Evolutionary conservation across 2,888 invertebrate species (phyloP), one percentile per base, ranked within the genome.

Genomic region (Chydorus sphaericus): DNA sequence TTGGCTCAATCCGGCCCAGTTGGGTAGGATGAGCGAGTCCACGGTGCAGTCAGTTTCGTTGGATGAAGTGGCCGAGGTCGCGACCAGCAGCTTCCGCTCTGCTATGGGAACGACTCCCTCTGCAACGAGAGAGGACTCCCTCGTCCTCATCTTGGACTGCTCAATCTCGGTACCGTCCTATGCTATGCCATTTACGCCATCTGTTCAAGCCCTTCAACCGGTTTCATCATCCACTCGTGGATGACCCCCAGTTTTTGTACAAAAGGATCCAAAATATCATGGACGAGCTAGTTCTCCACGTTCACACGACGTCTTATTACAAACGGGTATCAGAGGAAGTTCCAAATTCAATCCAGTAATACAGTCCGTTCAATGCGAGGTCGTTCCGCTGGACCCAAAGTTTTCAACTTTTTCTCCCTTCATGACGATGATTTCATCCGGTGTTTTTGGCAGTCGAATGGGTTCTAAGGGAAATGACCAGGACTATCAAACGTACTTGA

Each of bases 261-360:
- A 39, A 48, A 23, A 57, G 48, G 38, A 30, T 57, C 14, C 57
- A 54, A 28, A 48, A 36, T 11, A 57, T 54, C 11, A 26, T 57
- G 8, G 57, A 57, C 48, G 57, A 57, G 26, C 54, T 57, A 6
- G 57, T 57, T 4, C 48, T 57, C 4, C 54, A 57, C 36, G 54
- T 57, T 10, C 57, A 57, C 23, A 57, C 54, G 11, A 20, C 54
- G 29, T 54, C 39, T 10, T 57, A 54, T 31, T 54, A 54, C 48
- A 57, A 53, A 54, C 39, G 8, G n/a, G n/a, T n/a, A 6, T 23
- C 7, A 23, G 39, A 10, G 20, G 7, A 39, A 14, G 36, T 11
- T 11, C 10, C 10, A 33, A 14, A 14, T 11, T 33, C 10, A 14
- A 14, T 33, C 14, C 14, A 11, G 36, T n/a, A 39, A 3, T n/a